These are phyloP conservation scores for Eleginops maclovinus DNA, from an alignment of 2,113 vertebrate genomes.

Conservation along the genomic window DNA sequence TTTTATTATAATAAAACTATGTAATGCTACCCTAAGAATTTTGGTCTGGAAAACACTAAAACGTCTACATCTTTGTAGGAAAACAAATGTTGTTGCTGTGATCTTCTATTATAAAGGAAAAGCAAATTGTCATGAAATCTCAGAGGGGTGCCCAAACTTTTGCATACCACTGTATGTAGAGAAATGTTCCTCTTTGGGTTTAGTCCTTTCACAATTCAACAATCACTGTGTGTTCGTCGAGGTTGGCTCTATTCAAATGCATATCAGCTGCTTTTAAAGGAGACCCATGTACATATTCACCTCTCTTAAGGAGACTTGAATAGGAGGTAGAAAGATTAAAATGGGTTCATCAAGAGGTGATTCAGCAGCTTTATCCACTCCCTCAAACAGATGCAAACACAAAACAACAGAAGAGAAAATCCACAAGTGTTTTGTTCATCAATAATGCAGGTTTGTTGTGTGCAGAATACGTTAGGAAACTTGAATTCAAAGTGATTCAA, in stretches of 20 bases:
- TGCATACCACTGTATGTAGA: too few relatives aligned
- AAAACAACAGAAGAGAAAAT: neutral
- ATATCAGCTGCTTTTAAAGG: neutral
- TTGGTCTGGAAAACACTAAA: too few relatives aligned
- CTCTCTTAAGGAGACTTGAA: neutral
- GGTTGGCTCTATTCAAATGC: neutral
- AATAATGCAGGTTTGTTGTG: neutral
- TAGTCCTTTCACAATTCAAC: neutral
- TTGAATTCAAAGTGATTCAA: neutral
- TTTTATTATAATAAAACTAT: too few relatives aligned
- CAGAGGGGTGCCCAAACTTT: too few relatives aligned
- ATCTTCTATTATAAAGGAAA: too few relatives aligned
- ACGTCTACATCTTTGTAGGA: too few relatives aligned
- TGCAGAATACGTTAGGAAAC: neutral
- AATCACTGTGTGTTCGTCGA: neutral
- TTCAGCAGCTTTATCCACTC: neutral
- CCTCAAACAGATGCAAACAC: neutral
- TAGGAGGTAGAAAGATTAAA: neutral
- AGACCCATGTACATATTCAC: neutral
- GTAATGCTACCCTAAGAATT: too few relatives aligned
- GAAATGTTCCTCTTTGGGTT: too few relatives aligned
- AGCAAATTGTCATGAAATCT: too few relatives aligned
- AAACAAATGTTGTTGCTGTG: too few relatives aligned
- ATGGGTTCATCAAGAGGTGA: neutral
- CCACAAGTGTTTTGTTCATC: neutral